Evolutionary conservation across 53 echinoderm and acorn worm species (phyloP).

Genomic region (Actinopyga echinites): DNA sequence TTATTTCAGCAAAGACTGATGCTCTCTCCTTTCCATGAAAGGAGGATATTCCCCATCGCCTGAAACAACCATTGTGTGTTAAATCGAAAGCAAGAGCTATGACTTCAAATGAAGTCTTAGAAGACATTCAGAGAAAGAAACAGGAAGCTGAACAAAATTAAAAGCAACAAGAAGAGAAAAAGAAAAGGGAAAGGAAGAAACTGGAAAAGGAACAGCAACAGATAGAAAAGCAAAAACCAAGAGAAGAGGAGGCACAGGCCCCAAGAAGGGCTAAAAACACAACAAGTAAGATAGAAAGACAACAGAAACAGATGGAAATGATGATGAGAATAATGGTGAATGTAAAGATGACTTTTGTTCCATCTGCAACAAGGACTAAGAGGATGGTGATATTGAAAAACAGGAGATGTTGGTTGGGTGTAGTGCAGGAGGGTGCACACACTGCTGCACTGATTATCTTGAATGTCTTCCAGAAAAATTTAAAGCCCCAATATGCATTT

Average conservation of each 20-base stretch:
- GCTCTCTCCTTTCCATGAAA: not conserved
- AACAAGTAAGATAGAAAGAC: not conserved
- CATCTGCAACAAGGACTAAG: not conserved
- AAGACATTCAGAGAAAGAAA: not conserved
- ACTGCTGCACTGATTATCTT: not conserved
- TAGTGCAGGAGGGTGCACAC: not conserved
- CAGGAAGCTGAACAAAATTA: not conserved
- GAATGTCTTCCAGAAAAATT: not conserved
- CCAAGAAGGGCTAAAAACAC: not conserved
- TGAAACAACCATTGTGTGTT: not conserved
- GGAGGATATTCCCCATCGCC: not conserved
- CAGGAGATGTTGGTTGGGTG: not conserved
- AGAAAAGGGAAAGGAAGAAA: conserved; percentile 2
- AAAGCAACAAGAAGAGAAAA: conserved; percentile 21
- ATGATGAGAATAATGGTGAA: not conserved
- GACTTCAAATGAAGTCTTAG: conserved; percentile 2
- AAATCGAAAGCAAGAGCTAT: not conserved
- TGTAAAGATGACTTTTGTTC: not conserved
- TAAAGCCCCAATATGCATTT: too few relatives aligned
- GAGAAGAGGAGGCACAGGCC: not conserved
- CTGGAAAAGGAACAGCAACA: not conserved
- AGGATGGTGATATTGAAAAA: not conserved
- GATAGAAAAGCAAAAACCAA: not conserved
- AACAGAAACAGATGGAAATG: not conserved
- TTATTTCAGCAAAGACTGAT: not conserved